Conservation (phyloP, 2,888 invertebrate genomes). For the Pandemis cinnamomeana region DNA sequence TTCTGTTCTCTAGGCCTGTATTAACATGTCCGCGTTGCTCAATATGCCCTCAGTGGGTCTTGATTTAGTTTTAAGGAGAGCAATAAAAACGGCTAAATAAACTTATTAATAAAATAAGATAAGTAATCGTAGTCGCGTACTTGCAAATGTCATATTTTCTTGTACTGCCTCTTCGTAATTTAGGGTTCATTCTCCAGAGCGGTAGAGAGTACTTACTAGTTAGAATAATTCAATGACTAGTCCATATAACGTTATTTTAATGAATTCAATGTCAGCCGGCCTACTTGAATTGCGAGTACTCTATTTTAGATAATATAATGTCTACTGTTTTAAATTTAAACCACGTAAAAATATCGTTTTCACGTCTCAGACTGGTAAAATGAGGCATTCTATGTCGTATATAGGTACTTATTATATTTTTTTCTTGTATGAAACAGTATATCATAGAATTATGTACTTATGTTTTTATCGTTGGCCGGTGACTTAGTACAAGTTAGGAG, state of each 20-base stretch:
- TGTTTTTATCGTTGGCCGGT: slow-evolving; percentile 57
- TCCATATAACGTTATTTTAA: slow-evolving; percentile 82
- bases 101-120: slow-evolving; percentile 63
- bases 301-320: not conserved
- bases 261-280: slow-evolving; percentile 75
- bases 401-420: not conserved
- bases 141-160: slow-evolving; percentile 56
- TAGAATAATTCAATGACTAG: slow-evolving; percentile 84
- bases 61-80: slow-evolving; percentile 76
- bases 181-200: slow-evolving; percentile 79
- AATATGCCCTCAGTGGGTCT: slow-evolving; percentile 74
- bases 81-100: slow-evolving; percentile 60
- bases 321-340: not conserved
- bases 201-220: slow-evolving; percentile 84
- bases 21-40: slow-evolving; percentile 81
- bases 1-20: slow-evolving; percentile 45
- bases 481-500: slow-evolving; percentile 79
- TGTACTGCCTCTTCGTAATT: slow-evolving; percentile 61
- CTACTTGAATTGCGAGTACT: slow-evolving; percentile 42
- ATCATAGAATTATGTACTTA: not conserved
- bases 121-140: slow-evolving; percentile 62
- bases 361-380: not conserved
- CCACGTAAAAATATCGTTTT: not conserved
- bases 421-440: not conserved
- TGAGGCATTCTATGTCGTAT: not conserved